Conservation (phyloP, 1,140 invertebrate genomes). For the Lineus longissimus region DNA sequence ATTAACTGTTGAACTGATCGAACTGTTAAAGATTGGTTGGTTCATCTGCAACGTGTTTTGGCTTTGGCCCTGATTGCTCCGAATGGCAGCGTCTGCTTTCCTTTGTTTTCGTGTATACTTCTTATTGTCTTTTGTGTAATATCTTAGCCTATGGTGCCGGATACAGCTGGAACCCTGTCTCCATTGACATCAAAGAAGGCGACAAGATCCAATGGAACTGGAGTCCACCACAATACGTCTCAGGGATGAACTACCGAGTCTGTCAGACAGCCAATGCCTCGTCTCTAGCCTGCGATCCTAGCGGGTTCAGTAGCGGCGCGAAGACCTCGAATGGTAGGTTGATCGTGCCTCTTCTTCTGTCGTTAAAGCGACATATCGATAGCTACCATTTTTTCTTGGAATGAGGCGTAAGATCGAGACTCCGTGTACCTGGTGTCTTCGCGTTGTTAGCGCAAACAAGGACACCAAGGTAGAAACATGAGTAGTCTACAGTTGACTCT, state of each 20-base stretch:
- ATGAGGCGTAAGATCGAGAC: too few species aligned
- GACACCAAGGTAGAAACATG: too few species aligned
- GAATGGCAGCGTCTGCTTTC: too few species aligned
- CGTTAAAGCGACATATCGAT: neutral
- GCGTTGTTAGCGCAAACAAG: too few species aligned
- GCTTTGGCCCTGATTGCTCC: too few species aligned
- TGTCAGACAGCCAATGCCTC: neutral
- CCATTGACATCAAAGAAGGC: neutral
- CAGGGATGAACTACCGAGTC: neutral
- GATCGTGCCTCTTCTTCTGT: neutral
- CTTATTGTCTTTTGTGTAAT: neutral
- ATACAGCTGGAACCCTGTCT: neutral
- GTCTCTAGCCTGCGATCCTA: neutral
- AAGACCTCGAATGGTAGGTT: neutral
- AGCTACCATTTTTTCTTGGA: too few species aligned
- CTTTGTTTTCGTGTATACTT: too few species aligned
- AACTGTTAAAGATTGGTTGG: too few species aligned
- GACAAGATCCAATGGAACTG: slow-evolving; percentile 2
- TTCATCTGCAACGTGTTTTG: too few species aligned
- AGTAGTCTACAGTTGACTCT: too few species aligned
- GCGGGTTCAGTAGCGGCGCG: neutral
- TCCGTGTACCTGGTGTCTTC: too few species aligned
- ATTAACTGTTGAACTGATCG: too few species aligned
- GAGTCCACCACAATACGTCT: neutral
- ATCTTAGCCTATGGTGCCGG: neutral